Base-by-base conservation (phyloP, 1,140 invertebrate genomes). In the Cydia strobilella region DNA sequence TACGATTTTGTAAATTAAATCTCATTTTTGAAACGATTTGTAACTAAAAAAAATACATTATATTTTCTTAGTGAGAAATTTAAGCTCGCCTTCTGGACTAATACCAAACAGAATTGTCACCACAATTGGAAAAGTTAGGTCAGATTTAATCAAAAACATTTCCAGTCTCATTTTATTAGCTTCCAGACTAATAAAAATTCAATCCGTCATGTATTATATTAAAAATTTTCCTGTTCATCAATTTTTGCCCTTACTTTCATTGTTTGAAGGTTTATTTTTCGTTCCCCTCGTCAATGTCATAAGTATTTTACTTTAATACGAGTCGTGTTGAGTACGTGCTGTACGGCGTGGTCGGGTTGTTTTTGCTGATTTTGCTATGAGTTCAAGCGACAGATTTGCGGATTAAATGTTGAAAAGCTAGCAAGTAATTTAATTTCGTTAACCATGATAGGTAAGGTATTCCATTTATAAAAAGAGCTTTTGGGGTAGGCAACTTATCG, bases 61-160 rank as follows among this genome's bases (percentile, higher is more conserved):
- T 31, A 1, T 31, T 31, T 65, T 35, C 27, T 31, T 15, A 35
- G 1, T n/a, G 9, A n/a, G 15, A 42, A 25, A 20, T 59, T 59
- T 12, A 5, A 59, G 18, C 2, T 20, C 18, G 20, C 20, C 13
- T 15, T 39, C 18, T 39, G 13, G 31, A 35, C 12, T 35, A 39
- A 69, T 42, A 69, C 65, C 9, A 9, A 35, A 35, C 65, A 39
- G 15, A 25, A 27, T 63, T 25, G 31, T 35, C 31, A 31, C 5
- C 15, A n/a, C 13, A 42, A n/a, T 69, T 69, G 15, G n/a, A 39
- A 39, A 35, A 18, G 27, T 69, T 10, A 18, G n/a, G 15, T 23
- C n/a, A 18, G 31, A 69, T 69, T 69, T 69, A 42, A 69, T 69
- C 65, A 39, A 39, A n/a, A 69, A 35, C n/a, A 35, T 69, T 69